Evolutionary conservation across 37 sponge, comb jelly and placozoan genomes (phyloP), one percentile per base, ranked within the genome.

Genomic region (Petrosia ficiformis): DNA sequence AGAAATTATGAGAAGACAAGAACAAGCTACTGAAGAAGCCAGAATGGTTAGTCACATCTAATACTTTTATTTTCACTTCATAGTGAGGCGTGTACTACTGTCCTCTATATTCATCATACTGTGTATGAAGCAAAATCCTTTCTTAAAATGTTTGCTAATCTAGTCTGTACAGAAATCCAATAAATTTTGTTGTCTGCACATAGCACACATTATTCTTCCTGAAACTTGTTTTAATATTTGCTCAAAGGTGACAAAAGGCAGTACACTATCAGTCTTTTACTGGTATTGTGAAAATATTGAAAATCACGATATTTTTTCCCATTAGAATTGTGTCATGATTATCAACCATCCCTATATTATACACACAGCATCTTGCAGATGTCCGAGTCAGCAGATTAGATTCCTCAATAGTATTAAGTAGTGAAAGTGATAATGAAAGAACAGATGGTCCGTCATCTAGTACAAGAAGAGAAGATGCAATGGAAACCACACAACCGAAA

Each of bases 1-100:
- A 30, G 69, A 78, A 57, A 24, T 78, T 1, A 39, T 67, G 59
- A 33, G 39, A 8, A 43, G 68, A 67, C 78, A 78, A 42, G 78
- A 78, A 78, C 66, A 67, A 68, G 56, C 67, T 21, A 43, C 78
- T 28, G 65, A 34, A 21, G 57, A 39, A 22, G 69, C 57, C 3
- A 10, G 77, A 74, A 39, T 32, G 14, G 73, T 44, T 52, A 42
- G 32, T 42, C 5, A 2, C 22, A 16, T 48, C n/a, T 61, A n/a
- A 26, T 5, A 11, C 11, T n/a, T 6, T 29, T 26, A 8, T 22
- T 56, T 32, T 73, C 22, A 25, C 24, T 28, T 73, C 38, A 11
- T 34, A 33, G 26, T 52, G 21, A 1, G 42, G 48, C 32, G 42
- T 14, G n/a, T n/a, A n/a, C n/a, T n/a, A n/a, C n/a, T n/a, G n/a